These are phyloP conservation scores for Corythornis madagascariensis DNA, from an alignment of 2,113 vertebrate species.

Conservation along the genomic window DNA sequence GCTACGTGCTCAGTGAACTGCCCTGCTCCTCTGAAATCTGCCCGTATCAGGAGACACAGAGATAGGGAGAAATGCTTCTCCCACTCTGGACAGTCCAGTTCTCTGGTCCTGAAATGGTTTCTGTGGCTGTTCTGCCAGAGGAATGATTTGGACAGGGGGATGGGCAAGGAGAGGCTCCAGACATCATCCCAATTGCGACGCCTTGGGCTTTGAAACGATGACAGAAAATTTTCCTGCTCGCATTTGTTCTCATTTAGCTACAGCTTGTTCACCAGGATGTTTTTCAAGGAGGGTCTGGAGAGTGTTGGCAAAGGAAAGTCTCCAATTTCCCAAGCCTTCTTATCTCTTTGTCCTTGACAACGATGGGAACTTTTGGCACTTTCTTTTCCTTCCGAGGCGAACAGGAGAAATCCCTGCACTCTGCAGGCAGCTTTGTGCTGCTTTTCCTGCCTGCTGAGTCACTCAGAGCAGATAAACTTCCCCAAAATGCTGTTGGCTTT, in stretches of 20 bases:
- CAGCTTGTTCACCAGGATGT: constrained; percentile 59
- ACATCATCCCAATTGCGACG: neutral
- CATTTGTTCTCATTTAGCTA: constrained; percentile 41
- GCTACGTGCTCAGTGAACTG: neutral
- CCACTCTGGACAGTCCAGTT: neutral
- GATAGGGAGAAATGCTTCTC: neutral
- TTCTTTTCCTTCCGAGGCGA: neutral
- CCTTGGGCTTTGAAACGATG: constrained; percentile 19
- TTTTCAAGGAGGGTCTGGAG: constrained; percentile 63
- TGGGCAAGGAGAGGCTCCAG: neutral
- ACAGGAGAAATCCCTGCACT: constrained; percentile 13
- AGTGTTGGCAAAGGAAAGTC: constrained; percentile 54
- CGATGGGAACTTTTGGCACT: constrained; percentile 48
- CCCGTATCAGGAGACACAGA: rapidly evolving
- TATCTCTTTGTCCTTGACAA: constrained; percentile 62
- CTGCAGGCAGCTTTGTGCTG: constrained; percentile 29
- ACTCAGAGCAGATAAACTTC: constrained; percentile 22
- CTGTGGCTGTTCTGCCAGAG: neutral
- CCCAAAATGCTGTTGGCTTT: neutral
- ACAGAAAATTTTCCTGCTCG: constrained; percentile 30
- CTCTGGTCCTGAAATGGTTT: neutral
- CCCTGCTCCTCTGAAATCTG: neutral
- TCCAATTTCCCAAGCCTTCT: constrained; percentile 60
- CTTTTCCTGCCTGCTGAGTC: constrained; percentile 43
- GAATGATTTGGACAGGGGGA: neutral